Percentiles rank a stretch among this genome's conserved stretches.
These are phyloP conservation scores for Vidua chalybeata DNA, from an alignment of 2,113 vertebrate genomes.

Conservation along the genomic window DNA sequence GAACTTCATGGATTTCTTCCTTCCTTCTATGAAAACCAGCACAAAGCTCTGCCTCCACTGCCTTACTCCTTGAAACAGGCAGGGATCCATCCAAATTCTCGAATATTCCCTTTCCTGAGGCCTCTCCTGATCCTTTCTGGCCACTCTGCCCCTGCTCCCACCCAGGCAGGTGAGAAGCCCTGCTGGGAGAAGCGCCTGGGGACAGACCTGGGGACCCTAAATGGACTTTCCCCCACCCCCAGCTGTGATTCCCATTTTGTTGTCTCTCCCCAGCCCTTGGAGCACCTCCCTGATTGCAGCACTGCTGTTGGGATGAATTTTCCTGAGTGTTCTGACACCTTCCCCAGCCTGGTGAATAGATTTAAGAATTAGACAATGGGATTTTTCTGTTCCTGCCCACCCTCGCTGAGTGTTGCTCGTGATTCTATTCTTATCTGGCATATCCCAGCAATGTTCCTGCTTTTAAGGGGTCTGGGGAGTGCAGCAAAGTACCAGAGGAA, in stretches of 20 bases:
- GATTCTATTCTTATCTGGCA: constrained; percentile 33
- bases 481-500: not conserved
- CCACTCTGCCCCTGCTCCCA: not conserved
- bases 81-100: not conserved
- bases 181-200: not conserved
- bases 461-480: not conserved
- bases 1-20: not conserved
- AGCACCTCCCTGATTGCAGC: not conserved
- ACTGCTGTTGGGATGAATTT: not conserved
- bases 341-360: constrained; percentile 1
- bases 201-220: not conserved
- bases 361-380: constrained; percentile 12
- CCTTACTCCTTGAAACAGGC: not conserved
- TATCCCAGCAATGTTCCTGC: not conserved
- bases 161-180: not conserved
- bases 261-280: not conserved
- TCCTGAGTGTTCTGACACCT: constrained; percentile 2
- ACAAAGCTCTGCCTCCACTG: not conserved
- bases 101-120: not conserved
- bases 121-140: not conserved
- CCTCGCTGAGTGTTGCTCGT: not conserved
- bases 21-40: not conserved
- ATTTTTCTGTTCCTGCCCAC: constrained; percentile 41
- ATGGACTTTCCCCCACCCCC: not conserved
- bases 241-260: not conserved